Conservation (phyloP, 2,113 vertebrate species). For the Scatophagus argus region DNA sequence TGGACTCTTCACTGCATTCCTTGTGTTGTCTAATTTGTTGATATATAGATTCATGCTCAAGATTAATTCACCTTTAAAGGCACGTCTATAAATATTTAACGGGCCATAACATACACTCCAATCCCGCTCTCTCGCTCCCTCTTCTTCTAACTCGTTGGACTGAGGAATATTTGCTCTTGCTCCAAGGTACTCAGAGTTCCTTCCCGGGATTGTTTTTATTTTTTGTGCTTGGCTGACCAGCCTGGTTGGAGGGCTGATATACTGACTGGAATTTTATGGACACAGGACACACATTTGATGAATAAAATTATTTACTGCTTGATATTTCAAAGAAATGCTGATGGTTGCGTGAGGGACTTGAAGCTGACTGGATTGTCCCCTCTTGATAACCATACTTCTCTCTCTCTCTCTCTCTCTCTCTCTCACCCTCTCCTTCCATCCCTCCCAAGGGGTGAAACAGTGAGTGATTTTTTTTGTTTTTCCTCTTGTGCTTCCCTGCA, state of each 20-base stretch:
- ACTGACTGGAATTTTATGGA: slow-evolving; percentile 57
- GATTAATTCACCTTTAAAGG: slow-evolving; percentile 57
- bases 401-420: neutral
- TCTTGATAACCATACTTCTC: no score
- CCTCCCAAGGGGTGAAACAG: slow-evolving; percentile 48
- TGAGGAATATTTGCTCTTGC: slow-evolving; percentile 54
- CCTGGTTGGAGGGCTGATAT: slow-evolving; percentile 40
- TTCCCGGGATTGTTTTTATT: slow-evolving; percentile 50
- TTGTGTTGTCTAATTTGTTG: slow-evolving; percentile 59
- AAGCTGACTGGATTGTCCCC: slow-evolving; percentile 54
- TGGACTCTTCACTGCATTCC: slow-evolving; percentile 44
- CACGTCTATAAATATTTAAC: slow-evolving; percentile 71
- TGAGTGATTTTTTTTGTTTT: slow-evolving; percentile 61
- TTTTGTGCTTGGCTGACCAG: slow-evolving; percentile 35
- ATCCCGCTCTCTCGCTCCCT: slow-evolving; percentile 30
- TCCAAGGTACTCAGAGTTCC: slow-evolving; percentile 46
- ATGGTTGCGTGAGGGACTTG: slow-evolving; percentile 37
- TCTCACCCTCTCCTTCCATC: neutral
- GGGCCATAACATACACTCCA: slow-evolving; percentile 46
- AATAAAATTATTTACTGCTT: slow-evolving; percentile 59
- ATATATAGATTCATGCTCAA: slow-evolving; percentile 52
- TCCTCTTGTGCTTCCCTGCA: slow-evolving; percentile 66
- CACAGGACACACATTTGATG: slow-evolving; percentile 54
- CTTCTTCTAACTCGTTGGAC: slow-evolving; percentile 55
- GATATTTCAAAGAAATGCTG: slow-evolving; percentile 38